Evolutionary conservation across 2,113 vertebrate genomes (phyloP).

Genomic region (Myiozetetes cayanensis): DNA sequence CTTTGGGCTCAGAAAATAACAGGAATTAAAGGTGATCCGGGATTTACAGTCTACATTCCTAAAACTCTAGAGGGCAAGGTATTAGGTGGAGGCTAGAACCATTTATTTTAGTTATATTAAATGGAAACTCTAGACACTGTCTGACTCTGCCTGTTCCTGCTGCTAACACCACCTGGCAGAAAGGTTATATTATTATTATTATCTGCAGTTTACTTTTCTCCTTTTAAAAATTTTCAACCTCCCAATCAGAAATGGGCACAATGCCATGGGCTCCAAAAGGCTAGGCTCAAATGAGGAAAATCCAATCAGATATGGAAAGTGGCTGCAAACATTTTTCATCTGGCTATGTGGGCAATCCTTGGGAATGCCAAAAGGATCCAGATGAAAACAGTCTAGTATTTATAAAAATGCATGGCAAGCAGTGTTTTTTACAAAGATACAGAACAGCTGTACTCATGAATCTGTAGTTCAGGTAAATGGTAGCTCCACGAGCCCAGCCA

Average conservation of each 20-base stretch:
- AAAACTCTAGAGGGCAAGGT: slow-evolving; percentile 22
- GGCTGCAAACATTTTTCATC: slow-evolving; percentile 17
- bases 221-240: slow-evolving; percentile 26
- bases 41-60: slow-evolving; percentile 48
- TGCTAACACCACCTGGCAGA: slow-evolving; percentile 31
- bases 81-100: slow-evolving; percentile 32
- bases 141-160: slow-evolving; percentile 5
- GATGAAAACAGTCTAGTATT: neutral
- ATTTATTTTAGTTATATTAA: slow-evolving; percentile 52
- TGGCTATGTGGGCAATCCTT: neutral
- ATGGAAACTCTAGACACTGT: slow-evolving; percentile 28
- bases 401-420: neutral
- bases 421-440: neutral
- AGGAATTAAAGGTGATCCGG: neutral
- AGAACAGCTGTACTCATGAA: neutral
- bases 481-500: neutral
- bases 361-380: neutral
- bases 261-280: neutral
- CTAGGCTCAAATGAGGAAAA: neutral
- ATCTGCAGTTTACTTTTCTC: slow-evolving; percentile 17
- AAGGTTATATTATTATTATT: slow-evolving; percentile 22
- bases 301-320: neutral
- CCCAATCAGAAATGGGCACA: neutral
- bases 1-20: slow-evolving; percentile 5
- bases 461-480: neutral